Conservation (phyloP, 2,888 invertebrate species). For the Callosobruchus maculatus region DNA sequence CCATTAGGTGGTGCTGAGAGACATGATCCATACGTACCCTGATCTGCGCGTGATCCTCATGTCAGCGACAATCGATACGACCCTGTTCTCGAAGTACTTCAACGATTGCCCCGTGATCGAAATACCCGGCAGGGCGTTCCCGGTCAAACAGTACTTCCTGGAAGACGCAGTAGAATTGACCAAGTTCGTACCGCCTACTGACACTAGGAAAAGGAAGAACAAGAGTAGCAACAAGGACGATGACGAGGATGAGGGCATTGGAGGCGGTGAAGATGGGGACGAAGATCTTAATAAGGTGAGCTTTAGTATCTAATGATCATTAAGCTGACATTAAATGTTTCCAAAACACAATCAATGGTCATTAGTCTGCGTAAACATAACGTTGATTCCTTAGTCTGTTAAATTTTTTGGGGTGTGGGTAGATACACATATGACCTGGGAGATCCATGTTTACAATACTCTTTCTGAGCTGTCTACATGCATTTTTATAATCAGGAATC, state of each 20-base stretch:
- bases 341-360: too few species aligned
- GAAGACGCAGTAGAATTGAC: constrained; percentile 91
- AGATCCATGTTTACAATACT: too few species aligned
- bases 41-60: constrained; percentile 91
- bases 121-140: constrained; percentile 81
- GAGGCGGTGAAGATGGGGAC: constrained; percentile 56
- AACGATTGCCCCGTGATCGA: constrained; percentile 88
- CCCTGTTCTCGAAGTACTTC: constrained; percentile 89
- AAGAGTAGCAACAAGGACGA: constrained; percentile 57
- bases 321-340: too few species aligned
- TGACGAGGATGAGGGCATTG: constrained; percentile 55
- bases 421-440: too few species aligned
- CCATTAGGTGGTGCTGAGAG: constrained; percentile 69
- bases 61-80: constrained; percentile 97
- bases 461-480: too few species aligned
- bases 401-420: too few species aligned
- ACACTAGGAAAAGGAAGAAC: constrained; percentile 67
- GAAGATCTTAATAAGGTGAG: constrained; percentile 72
- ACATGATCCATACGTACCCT: constrained; percentile 91
- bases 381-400: too few species aligned
- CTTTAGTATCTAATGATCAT: background rate
- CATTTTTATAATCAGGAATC: too few species aligned
- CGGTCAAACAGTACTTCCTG: constrained; percentile 87
- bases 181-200: constrained; percentile 73
- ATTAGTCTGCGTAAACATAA: too few species aligned